phyloP scores from a whole-genome alignment of 2,888 invertebrate species.

The Eristalis arbustorum region DNA sequence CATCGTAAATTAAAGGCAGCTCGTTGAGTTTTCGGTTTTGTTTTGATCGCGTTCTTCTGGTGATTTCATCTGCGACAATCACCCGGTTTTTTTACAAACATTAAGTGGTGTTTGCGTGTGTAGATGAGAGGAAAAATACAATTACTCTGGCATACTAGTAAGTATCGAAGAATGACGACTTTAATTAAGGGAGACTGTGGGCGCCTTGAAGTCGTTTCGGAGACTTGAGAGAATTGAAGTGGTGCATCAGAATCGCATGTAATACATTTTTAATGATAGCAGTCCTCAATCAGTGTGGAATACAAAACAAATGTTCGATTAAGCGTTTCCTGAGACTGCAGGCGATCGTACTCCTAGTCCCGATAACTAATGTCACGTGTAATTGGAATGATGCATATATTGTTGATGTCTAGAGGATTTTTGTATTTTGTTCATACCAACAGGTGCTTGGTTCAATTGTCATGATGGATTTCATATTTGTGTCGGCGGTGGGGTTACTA shows the following conservation, averaged over 20 bases:
- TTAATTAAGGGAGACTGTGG: not conserved
- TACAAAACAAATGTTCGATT: too few relatives aligned
- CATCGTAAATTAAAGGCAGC: constrained; percentile 4
- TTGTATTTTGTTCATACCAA: too few relatives aligned
- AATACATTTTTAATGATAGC: too few relatives aligned
- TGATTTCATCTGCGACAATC: not conserved
- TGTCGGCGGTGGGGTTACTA: too few relatives aligned
- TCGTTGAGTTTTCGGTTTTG: not conserved
- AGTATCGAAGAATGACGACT: not conserved
- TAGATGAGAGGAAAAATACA: not conserved
- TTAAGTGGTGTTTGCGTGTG: not conserved
- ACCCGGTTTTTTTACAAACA: not conserved
- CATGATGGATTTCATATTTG: too few relatives aligned
- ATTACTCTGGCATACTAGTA: not conserved
- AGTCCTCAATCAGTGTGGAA: too few relatives aligned
- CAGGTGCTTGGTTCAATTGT: too few relatives aligned
- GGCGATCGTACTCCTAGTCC: too few relatives aligned
- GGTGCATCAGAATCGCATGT: not conserved
- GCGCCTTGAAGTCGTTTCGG: not conserved
- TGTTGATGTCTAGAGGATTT: too few relatives aligned
- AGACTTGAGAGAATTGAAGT: not conserved
- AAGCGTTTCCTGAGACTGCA: too few relatives aligned
- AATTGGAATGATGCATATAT: too few relatives aligned
- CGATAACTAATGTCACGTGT: too few relatives aligned
- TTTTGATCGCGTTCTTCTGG: constrained; percentile 6